Percentiles rank a stretch among this genome's conserved stretches.
Evolutionary conservation across 1,140 invertebrate species (phyloP).

Genomic region (Zophobas atratus): DNA sequence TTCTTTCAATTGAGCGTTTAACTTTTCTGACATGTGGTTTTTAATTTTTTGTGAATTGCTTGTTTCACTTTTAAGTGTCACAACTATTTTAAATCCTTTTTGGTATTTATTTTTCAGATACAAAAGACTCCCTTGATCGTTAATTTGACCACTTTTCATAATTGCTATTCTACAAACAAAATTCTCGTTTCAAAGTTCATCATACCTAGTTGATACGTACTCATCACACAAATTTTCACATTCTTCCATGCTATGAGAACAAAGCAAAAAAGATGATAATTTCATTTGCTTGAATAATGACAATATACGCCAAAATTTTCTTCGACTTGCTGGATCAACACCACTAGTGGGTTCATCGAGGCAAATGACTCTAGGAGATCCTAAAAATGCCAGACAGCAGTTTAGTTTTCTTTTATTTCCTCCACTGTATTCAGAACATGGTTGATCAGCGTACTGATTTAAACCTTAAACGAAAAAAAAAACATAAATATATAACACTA

Average conservation of each 20-base stretch:
- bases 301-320: constrained; percentile 77
- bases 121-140: neutral
- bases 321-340: constrained; percentile 78
- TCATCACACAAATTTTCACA: constrained; percentile 83
- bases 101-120: neutral
- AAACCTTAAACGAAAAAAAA: constrained; percentile 54
- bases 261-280: constrained; percentile 72
- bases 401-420: constrained; percentile 90
- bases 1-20: no score
- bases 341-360: constrained; percentile 82
- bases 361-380: constrained; percentile 82
- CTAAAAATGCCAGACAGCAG: constrained; percentile 85
- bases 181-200: no score
- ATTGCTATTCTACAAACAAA: neutral
- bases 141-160: neutral
- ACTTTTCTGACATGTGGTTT: no score
- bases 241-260: constrained; percentile 89
- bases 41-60: no score
- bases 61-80: neutral
- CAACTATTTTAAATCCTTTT: no score
- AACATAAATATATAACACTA: neutral
- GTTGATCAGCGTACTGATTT: constrained; percentile 67
- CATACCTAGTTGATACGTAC: constrained; percentile 50
- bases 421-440: constrained; percentile 76
- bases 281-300: constrained; percentile 69